These are phyloP conservation scores for Hipposideros armiger DNA, from an alignment of 2,113 vertebrate species.

Conservation along the genomic window DNA sequence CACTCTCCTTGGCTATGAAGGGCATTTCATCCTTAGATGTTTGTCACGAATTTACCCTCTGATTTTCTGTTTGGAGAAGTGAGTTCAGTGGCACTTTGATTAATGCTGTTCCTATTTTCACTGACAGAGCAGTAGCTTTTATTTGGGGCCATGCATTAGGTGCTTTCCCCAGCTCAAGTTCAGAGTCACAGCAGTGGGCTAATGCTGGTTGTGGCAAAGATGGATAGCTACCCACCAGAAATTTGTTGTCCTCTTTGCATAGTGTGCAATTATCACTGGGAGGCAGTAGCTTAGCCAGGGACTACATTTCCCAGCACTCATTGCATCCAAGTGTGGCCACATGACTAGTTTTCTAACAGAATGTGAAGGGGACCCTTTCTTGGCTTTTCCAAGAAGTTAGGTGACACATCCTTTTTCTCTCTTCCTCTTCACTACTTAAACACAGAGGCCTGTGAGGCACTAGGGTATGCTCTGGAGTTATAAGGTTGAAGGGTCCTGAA, in stretches of 20 bases:
- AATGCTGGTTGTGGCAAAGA: slow-evolving; percentile 4
- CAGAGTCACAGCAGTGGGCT: slow-evolving; percentile 10
- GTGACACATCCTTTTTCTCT: background rate
- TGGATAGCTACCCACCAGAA: background rate
- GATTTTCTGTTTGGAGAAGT: slow-evolving; percentile 56
- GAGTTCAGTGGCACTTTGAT: slow-evolving; percentile 71
- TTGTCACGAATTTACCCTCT: slow-evolving; percentile 40
- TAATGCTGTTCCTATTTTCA: slow-evolving; percentile 63
- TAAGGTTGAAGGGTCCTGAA: background rate
- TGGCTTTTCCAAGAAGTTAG: background rate
- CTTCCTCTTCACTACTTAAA: background rate
- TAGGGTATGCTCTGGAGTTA: background rate
- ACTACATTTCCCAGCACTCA: slow-evolving; percentile 25
- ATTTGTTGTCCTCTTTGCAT: background rate
- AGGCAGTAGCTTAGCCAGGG: background rate
- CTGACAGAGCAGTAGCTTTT: slow-evolving; percentile 55
- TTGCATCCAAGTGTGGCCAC: background rate
- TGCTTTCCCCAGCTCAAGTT: slow-evolving; percentile 37
- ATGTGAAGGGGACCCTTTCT: background rate
- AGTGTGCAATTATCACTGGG: background rate
- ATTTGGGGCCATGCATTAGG: background rate
- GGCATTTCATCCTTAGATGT: slow-evolving; percentile 30
- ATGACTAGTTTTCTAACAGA: background rate
- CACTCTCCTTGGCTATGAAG: slow-evolving; percentile 36
- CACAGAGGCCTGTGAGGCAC: background rate